Base-by-base conservation (phyloP, 2,797 vertebrate species). In the Eremophila alpestris region DNA sequence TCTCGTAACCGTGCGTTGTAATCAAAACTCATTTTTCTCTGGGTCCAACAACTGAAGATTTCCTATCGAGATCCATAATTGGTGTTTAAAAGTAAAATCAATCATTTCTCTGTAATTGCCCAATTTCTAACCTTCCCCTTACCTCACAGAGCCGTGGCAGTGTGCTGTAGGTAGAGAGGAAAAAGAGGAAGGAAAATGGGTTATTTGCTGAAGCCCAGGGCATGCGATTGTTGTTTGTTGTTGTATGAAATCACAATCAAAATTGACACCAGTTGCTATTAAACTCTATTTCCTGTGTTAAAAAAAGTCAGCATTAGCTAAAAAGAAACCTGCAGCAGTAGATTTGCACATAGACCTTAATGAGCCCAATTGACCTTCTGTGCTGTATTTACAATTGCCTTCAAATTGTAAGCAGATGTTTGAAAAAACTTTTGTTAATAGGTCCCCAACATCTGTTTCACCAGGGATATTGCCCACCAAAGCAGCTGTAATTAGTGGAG, bases 361-460 rank as follows among this genome's bases (percentile, higher is more conserved):
- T 98, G 98, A 98, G 98, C 96, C 98, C 98, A 99, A 98, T 99
- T 99, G 99, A 99, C 99, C 99, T 99, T 98, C 97, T 97, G 97
- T 97, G 98, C 98, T 98, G 98, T 98, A 98, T 98, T 98, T 98
- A 98, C 98, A 99, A 99, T 99, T 99, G 98, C 98, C 97, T 98
- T 95, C 95, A 98, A 98, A 99, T 99, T 99, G 99, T 99, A 98
- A 99, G 98, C 99, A 99, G 99, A 99, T 99, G 99, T 98, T 97
- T 96, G 97, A 97, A 97, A 97, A 97, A 84, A 96, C 97, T 90
- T 97, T 96, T 94, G 97, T 98, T 98, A 98, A 98, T 98, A 98
- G 98, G 97, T 97, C 95, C 94, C 95, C 95, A 98, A 98, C 99
- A 99, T 98, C 98, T 99, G 98, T 97, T 97, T 92, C 83, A 40